A percentile compares a stretch with the other conserved stretches of the same genome.
phyloP scores from a whole-genome alignment of 1,140 invertebrate species.

The Drosophila sechellia region DNA sequence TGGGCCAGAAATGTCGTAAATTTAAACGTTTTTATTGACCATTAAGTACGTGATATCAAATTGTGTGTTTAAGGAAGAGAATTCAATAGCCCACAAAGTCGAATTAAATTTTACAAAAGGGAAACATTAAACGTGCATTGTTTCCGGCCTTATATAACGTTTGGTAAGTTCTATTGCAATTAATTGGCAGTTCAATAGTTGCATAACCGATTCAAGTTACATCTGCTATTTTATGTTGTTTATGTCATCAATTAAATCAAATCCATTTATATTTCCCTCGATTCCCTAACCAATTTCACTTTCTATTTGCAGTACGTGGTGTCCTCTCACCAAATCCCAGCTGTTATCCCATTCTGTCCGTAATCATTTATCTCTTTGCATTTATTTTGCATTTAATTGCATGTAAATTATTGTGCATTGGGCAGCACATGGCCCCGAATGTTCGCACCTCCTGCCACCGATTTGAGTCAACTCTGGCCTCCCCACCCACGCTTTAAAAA shows the following conservation, averaged over 20 bases:
- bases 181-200: too few species aligned
- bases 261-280: too few species aligned
- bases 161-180: too few species aligned
- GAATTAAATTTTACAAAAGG: not conserved
- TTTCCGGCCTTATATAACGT: too few species aligned
- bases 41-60: conserved; percentile 2
- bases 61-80: not conserved
- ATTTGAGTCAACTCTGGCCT: not conserved
- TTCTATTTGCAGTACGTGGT: not conserved
- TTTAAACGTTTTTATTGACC: conserved; percentile 40
- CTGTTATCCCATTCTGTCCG: not conserved
- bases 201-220: too few species aligned
- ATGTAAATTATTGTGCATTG: conserved; percentile 72
- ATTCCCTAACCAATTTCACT: not conserved
- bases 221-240: too few species aligned
- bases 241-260: too few species aligned
- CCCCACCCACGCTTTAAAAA: not conserved
- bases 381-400: conserved; percentile 70
- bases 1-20: conserved; percentile 38
- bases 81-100: too few species aligned
- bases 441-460: conserved; percentile 8
- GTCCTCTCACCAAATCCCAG: not conserved
- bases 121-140: too few species aligned
- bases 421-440: conserved; percentile 28
- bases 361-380: conserved; percentile 51